Evolutionary conservation across 2,113 vertebrate species (phyloP), one percentile per base, ranked within the genome.

Genomic region (Myrmecophaga tridactyla): DNA sequence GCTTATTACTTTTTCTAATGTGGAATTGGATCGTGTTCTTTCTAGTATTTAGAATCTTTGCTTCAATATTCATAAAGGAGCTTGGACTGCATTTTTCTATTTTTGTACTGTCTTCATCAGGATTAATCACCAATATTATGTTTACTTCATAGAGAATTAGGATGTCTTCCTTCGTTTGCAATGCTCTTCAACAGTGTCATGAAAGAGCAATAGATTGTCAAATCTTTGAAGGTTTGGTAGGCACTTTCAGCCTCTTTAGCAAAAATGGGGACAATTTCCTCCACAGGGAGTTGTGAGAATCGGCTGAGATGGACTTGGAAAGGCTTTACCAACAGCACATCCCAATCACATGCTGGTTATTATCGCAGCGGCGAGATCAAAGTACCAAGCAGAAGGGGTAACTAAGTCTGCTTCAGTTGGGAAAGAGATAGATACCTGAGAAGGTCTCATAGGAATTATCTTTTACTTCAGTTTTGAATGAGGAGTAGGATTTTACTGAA

Each of bases 401-500:
- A 89, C 29, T 48, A 70, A 70, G 25, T 73, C 62, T 48, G 36
- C 36, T 31, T 86, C 10, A 43, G 2, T 4, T 51, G 53, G 56
- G 60, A 89, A 69, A 70, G 53, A 36, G 46, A 48, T 17, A 63
- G 93, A 77, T 62, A 69, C 36, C n/a, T 73, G 58, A 65, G 72
- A 89, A 75, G 56, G 2, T 81, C 86, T 81, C n/a, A 83, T 34
- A 31, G 15, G 60, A 83, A 72, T 51, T 46, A 75, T 75, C 29
- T 86, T 63, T 48, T 53, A 62, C 62, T 82, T 95, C 31, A 11
- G 43, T 83, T 95, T 83, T 82, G 27, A 82, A 63, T 56, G 56
- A 91, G 9, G 7, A 90, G 62, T 92, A 90, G 27, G 14, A 84
- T 92, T 94, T 90, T 76, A 51, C 31, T 67, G 34, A 83, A 65